phyloP scores from a whole-genome alignment of 2,113 vertebrate species.

The zebrafish (Danio rerio) region GRCz12tu NC_133182.1:23812501-23813000 shows the following conservation, averaged over 20 bases:
- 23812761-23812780: not conserved
- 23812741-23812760: conserved; percentile 27
- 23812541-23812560: conserved; percentile 26
- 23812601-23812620: conserved; percentile 25
- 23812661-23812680: conserved; percentile 42
- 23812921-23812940: not conserved
- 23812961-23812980: not conserved
- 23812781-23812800: not conserved
- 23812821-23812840: conserved; percentile 6
- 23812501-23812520: conserved; percentile 45
- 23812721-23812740: conserved; percentile 50
- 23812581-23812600: conserved; percentile 33
- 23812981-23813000: not conserved
- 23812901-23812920: not conserved
- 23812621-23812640: conserved; percentile 39
- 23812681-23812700: conserved; percentile 39
- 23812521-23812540: conserved; percentile 37
- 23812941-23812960: not conserved
- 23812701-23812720: conserved; percentile 53
- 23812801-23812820: not conserved
- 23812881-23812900: not conserved
- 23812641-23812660: conserved; percentile 1
- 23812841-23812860: not conserved
- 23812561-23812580: conserved; percentile 28
- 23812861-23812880: not conserved